Percentiles rank a stretch among this genome's conserved stretches.
These are phyloP conservation scores for Drosophila dives DNA, from an alignment of 2,888 invertebrate genomes.

Conservation along the genomic window DNA sequence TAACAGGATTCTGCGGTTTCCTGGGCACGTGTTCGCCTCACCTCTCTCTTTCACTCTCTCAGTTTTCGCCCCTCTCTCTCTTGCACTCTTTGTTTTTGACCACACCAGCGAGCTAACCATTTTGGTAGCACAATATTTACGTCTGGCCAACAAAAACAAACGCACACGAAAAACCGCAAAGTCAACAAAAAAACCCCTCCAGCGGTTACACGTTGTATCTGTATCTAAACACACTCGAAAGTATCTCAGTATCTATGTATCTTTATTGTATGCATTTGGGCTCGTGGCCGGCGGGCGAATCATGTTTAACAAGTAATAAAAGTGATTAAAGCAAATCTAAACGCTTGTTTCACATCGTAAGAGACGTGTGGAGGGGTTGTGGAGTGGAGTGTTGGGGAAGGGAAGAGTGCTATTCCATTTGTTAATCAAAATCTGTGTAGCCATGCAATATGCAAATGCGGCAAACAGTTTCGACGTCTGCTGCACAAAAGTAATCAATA, in stretches of 20 bases:
- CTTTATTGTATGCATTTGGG: constrained; percentile 29
- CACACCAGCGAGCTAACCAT: constrained; percentile 35
- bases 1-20: constrained; percentile 71
- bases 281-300: constrained; percentile 53
- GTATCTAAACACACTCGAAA: not conserved
- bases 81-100: constrained; percentile 13
- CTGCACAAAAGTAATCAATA: constrained; percentile 64
- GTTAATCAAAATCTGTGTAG: constrained; percentile 62
- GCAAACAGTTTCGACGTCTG: constrained; percentile 20
- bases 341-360: constrained; percentile 50
- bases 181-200: constrained; percentile 56
- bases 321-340: constrained; percentile 73
- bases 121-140: constrained; percentile 38
- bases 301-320: constrained; percentile 75
- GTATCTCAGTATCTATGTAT: constrained; percentile 19
- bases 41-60: not conserved
- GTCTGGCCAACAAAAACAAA: constrained; percentile 24
- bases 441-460: constrained; percentile 63
- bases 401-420: constrained; percentile 47
- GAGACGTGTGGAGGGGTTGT: not conserved
- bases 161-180: constrained; percentile 61
- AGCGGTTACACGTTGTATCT: constrained; percentile 11
- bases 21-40: constrained; percentile 57
- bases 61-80: not conserved
- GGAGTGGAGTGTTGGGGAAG: no score